A percentile compares a stretch with the other conserved stretches of the same genome.
These are phyloP conservation scores for Steatornis caripensis DNA, from an alignment of 2,113 vertebrate genomes.

Conservation along the genomic window DNA sequence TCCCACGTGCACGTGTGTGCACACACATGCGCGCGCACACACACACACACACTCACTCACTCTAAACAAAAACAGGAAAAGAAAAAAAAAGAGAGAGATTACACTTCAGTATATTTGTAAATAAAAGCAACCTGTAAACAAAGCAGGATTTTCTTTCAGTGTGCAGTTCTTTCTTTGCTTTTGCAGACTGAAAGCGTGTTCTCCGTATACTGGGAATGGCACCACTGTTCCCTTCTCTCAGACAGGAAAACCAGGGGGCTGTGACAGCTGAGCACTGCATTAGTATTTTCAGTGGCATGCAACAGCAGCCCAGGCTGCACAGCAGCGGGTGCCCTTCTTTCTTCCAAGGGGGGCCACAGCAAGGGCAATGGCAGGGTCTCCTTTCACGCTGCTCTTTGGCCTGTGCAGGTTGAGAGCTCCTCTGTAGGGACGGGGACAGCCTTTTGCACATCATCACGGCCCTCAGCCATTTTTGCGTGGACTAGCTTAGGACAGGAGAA, in stretches of 20 bases:
- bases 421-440: background rate
- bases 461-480: background rate
- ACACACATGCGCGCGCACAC: background rate
- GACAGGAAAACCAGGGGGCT: accelerated
- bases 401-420: background rate
- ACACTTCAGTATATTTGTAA: conserved; percentile 81
- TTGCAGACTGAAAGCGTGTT: background rate
- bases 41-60: background rate
- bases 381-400: accelerated
- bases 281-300: accelerated
- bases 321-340: background rate
- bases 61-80: conserved; percentile 33
- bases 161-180: conserved; percentile 21
- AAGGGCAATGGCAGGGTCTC: background rate
- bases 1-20: background rate
- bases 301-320: background rate
- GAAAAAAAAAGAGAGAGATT: conserved; percentile 64
- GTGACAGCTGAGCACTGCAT: accelerated
- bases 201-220: background rate
- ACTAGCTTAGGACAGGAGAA: background rate
- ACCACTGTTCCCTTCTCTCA: accelerated
- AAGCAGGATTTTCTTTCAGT: background rate
- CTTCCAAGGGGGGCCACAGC: background rate
- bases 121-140: conserved; percentile 80
- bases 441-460: accelerated